These are phyloP conservation scores for Caenorhabditis briggsae DNA, from an alignment of 1,140 invertebrate species.

Conservation along the genomic window DNA sequence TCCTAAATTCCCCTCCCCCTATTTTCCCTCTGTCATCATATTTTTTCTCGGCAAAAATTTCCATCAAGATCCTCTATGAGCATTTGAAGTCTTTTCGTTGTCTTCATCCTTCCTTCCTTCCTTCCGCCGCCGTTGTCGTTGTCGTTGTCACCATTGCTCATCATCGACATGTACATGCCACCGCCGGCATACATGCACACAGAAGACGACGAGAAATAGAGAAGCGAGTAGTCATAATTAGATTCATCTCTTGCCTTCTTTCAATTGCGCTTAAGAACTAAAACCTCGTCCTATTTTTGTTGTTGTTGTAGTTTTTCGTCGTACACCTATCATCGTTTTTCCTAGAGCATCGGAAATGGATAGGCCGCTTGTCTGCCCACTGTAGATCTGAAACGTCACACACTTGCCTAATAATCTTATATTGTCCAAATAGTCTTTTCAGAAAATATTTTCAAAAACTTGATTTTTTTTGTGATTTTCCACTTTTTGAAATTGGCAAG, in stretches of 20 bases:
- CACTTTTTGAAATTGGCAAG: too few species aligned
- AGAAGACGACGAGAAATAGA: neutral
- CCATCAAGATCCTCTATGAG: neutral
- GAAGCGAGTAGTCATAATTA: constrained; percentile 24
- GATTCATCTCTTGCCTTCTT: constrained; percentile 50
- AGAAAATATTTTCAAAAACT: too few species aligned
- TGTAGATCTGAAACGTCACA: too few species aligned
- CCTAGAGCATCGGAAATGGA: too few species aligned
- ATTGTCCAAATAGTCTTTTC: too few species aligned
- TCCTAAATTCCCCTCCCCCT: too few species aligned
- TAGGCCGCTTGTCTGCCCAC: too few species aligned
- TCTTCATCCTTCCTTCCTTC: neutral
- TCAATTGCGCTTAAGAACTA: constrained; percentile 27
- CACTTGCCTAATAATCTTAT: too few species aligned
- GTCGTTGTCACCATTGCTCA: neutral
- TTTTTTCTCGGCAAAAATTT: neutral
- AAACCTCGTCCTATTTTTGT: neutral
- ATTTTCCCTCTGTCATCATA: neutral
- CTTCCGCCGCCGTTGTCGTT: neutral
- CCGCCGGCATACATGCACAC: constrained; percentile 24
- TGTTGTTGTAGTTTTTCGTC: neutral
- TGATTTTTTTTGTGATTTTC: too few species aligned
- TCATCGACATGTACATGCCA: constrained; percentile 18
- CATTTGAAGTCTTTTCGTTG: constrained; percentile 4
- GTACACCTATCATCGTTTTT: too few species aligned